These are phyloP conservation scores for Zhuqinia jingwanae DNA, from an alignment of 2,888 invertebrate genomes.

Conservation along the genomic window DNA sequence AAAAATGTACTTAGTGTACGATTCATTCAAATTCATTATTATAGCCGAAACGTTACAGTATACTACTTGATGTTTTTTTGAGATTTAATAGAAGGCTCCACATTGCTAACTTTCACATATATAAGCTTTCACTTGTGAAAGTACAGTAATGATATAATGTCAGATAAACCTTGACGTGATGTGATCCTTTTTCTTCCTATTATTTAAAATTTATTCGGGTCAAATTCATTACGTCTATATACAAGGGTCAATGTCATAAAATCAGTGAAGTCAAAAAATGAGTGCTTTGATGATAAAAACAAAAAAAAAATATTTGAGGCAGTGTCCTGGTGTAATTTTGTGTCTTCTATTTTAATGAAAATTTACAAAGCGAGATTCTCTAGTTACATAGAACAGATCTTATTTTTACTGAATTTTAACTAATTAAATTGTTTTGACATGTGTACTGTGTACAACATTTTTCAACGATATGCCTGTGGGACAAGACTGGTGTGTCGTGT, in stretches of 20 bases:
- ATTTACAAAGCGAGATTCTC: constrained; percentile 2
- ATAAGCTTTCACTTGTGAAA: background rate
- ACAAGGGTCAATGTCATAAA: too few relatives aligned
- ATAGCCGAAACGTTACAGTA: background rate
- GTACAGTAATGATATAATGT: too few relatives aligned
- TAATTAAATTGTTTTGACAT: constrained; percentile 14
- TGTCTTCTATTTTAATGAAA: background rate
- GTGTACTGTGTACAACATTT: constrained; percentile 11
- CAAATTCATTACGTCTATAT: too few relatives aligned
- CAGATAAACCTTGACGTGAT: too few relatives aligned
- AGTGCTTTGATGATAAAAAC: too few relatives aligned
- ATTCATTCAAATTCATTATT: background rate
- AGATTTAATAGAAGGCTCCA: constrained; percentile 15
- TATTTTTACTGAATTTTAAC: background rate
- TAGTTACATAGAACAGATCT: constrained; percentile 42
- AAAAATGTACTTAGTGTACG: constrained; percentile 22
- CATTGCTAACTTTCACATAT: background rate
- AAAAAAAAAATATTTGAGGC: too few relatives aligned
- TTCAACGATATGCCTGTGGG: constrained; percentile 53
- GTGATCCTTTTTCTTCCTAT: too few relatives aligned
- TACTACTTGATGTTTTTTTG: background rate
- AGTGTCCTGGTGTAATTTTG: too few relatives aligned
- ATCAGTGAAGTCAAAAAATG: too few relatives aligned
- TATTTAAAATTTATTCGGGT: too few relatives aligned
- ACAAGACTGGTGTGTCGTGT: constrained; percentile 43